phyloP scores from a whole-genome alignment of 2,888 invertebrate species.

The Andrena bucephala region DNA sequence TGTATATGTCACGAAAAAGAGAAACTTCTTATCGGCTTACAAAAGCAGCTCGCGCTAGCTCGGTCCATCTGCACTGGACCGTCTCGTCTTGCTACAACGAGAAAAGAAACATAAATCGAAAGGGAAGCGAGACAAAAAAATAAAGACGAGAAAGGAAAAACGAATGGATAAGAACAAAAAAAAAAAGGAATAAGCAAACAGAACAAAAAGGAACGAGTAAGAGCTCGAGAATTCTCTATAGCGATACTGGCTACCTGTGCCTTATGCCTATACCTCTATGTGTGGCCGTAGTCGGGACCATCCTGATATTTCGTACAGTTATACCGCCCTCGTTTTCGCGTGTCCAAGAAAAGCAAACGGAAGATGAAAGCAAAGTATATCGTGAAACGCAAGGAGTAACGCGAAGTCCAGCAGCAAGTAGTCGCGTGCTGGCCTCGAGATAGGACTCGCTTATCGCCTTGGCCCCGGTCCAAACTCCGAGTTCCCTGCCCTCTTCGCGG shows the following conservation, averaged over 20 bases:
- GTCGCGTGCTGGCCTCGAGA: slow-evolving; percentile 13
- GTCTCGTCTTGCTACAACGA: slow-evolving; percentile 18
- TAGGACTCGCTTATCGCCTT: slow-evolving; percentile 39
- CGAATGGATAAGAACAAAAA: slow-evolving; percentile 33
- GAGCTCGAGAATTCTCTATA: slow-evolving; percentile 55
- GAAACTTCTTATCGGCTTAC: slow-evolving; percentile 31
- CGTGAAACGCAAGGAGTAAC: neutral
- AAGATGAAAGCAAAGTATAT: neutral
- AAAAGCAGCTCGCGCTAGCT: slow-evolving; percentile 44
- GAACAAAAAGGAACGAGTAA: slow-evolving; percentile 48
- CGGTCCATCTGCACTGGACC: slow-evolving; percentile 50
- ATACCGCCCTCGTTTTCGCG: slow-evolving; percentile 22
- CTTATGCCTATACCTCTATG: slow-evolving; percentile 77
- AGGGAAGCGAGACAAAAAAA: slow-evolving; percentile 14
- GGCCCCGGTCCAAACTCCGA: slow-evolving; percentile 35
- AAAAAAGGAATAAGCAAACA: slow-evolving; percentile 26
- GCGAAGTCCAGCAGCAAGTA: neutral
- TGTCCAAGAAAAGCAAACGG: neutral
- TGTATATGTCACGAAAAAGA: slow-evolving; percentile 40
- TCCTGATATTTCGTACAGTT: slow-evolving; percentile 59
- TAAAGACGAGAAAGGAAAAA: slow-evolving; percentile 20
- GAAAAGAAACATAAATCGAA: slow-evolving; percentile 10
- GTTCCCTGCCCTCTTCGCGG: slow-evolving; percentile 25
- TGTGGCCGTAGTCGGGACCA: slow-evolving; percentile 73
- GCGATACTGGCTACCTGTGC: slow-evolving; percentile 76